Evolutionary conservation across 2,888 invertebrate species (phyloP), one percentile per base, ranked within the genome.

Genomic region (Proisotoma minuta): DNA sequence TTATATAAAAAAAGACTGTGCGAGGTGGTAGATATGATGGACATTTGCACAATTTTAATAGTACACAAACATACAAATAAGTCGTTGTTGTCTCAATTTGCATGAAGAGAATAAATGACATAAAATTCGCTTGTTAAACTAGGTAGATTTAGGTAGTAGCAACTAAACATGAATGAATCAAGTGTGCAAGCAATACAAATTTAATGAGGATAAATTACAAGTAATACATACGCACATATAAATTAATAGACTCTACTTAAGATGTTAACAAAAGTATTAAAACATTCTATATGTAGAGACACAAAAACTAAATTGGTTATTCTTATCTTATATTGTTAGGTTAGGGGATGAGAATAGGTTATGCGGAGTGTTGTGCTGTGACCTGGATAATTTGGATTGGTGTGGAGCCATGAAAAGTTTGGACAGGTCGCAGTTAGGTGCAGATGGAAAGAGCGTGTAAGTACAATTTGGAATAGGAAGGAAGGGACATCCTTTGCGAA

Each of bases 381-480:
- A 5, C 43, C 18, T 43, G 15, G 43, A 15, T 15, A 43, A 18
- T 34, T 8, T 15, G 15, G 8, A 34, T 34, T 34, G 34, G 8
- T 34, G 34, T 8, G 8, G 8, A 34, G 15, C n/a, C 15, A 10
- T 34, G 34, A n/a, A 15, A 20, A 5, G 18, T 43, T 15, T 43
- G 5, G 4, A 15, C 18, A 2, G 43, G 56, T 43, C 43, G 15
- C 56, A 47, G 47, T 26, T 56, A 43, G 40, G 43, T n/a, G 39
- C n/a, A 54, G 47, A 43, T 58, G 63, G 64, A 69, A 43, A 64
- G 69, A 72, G 72, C 71, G 71, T 73, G 73, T 73, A 73, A 73
- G 73, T 73, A 73, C 73, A 73, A 73, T 73, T 73, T 62, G 56
- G 64, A 66, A 62, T 70, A 67, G 73, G 73, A 70, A 65, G 70